A percentile compares a stretch with the other conserved stretches of the same genome.
These are phyloP conservation scores for Peribatodes rhomboidaria DNA, from an alignment of 2,888 invertebrate species.

Conservation along the genomic window DNA sequence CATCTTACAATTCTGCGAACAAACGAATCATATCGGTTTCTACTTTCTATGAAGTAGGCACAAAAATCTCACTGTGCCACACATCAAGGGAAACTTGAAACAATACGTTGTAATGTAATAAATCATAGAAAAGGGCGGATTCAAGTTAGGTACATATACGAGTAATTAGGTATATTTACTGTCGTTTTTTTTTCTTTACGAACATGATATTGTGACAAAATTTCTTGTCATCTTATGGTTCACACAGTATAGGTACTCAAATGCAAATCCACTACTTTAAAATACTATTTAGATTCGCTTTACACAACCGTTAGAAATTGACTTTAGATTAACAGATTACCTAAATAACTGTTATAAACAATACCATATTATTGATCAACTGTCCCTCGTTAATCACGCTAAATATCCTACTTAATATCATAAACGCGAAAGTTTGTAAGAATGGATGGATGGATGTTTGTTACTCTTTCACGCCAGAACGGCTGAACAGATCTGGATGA, in stretches of 20 bases:
- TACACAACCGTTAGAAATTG: background rate
- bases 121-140: too few species aligned
- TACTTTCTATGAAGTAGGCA: conserved; percentile 2
- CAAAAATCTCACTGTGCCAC: background rate
- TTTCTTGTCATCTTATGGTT: too few species aligned
- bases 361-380: background rate
- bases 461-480: too few species aligned
- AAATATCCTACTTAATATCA: conserved; percentile 18
- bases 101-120: background rate
- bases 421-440: too few species aligned
- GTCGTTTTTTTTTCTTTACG: too few species aligned
- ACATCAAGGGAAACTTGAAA: background rate
- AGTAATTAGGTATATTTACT: too few species aligned
- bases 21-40: background rate
- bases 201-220: too few species aligned
- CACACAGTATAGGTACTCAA: too few species aligned
- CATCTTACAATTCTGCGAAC: background rate
- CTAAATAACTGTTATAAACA: background rate
- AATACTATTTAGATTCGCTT: background rate
- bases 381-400: conserved; percentile 20
- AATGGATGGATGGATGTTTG: too few species aligned
- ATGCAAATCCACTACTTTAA: background rate
- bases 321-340: background rate
- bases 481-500: too few species aligned
- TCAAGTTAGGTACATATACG: too few species aligned